Conservation (phyloP, 1,140 invertebrate species). For the Hermatobates lingyangjiaoensis region DNA sequence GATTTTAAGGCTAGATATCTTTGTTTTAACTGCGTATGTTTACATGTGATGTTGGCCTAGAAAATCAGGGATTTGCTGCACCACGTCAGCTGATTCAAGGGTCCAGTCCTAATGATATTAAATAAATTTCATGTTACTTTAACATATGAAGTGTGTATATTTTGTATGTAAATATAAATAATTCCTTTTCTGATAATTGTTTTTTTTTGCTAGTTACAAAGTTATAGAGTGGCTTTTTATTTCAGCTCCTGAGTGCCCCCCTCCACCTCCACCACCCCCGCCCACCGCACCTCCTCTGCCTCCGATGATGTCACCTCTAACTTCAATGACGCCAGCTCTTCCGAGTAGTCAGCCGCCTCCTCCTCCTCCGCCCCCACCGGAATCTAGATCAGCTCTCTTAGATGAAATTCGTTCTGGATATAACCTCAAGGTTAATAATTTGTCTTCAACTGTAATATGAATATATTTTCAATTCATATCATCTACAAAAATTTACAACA, state of each 20-base stretch:
- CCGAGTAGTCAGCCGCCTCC: conserved; percentile 19
- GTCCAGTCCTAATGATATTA: not conserved
- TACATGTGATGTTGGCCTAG: too few relatives aligned
- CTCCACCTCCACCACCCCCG: conserved; percentile 25
- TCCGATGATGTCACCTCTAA: conserved; percentile 15
- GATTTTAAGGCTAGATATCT: too few relatives aligned
- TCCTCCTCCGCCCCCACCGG: conserved; percentile 22
- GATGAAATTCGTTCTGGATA: conserved; percentile 54
- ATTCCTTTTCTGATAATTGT: not conserved
- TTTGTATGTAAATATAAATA: not conserved
- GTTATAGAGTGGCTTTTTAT: conserved; percentile 5
- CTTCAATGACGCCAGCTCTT: conserved; percentile 20
- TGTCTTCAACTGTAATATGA: not conserved
- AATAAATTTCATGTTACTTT: not conserved
- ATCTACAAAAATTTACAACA: too few relatives aligned
- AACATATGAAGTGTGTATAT: not conserved
- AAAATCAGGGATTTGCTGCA: too few relatives aligned
- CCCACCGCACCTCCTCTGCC: conserved; percentile 28
- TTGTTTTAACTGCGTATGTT: too few relatives aligned
- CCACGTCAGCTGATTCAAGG: too few relatives aligned
- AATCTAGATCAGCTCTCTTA: conserved; percentile 47
- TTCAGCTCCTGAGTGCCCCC: conserved; percentile 7
- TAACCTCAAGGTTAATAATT: conserved; percentile 31
- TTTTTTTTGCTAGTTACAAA: not conserved
- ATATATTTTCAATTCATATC: not conserved